Evolutionary conservation across 2,888 invertebrate species (phyloP), one percentile per base, ranked within the genome.

Genomic region (Melitaea athalia): DNA sequence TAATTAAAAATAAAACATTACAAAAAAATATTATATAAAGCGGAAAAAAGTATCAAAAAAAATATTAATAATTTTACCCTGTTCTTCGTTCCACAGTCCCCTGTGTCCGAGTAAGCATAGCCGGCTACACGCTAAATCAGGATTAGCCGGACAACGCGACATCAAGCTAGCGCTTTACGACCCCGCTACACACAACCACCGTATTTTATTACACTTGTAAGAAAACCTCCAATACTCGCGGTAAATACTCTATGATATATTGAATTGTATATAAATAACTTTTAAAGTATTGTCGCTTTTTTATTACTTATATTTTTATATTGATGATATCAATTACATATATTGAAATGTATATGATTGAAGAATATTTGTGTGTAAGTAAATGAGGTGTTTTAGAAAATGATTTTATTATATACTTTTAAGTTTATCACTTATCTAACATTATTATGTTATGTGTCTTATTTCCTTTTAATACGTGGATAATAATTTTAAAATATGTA

Each of bases 61-160:
- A 17, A 10, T 12, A 17, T 12, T 52, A 5, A 5, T 24, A 24
- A 24, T 52, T 31, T 11, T 11, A 10, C 12, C 4, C 24, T 6
- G 59, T 38, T 66, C 52, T 38, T 24, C 33, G 47, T 68, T 31
- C 68, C 50, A 5, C 3, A 24, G 7, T 42, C 7, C 81, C 67
- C 81, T 86, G 80, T 84, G 84, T 85, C 72, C 75, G 82, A 85
- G 86, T 84, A 81, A 82, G 85, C 77, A 81, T 87, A 88, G 80
- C 80, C 79, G 84, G 80, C 82, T 82, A 81, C 79, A 77, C 84
- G 87, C 87, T 92, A 92, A 91, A 92, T 92, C 92, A 92, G 91
- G 91, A 89, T 92, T 92, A 92, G 87, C 78, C 73, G 74, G 86
- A 89, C 88, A 84, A 77, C 77, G 81, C 81, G 84, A 86, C 89